Evolutionary conservation across 2,113 vertebrate genomes (phyloP), one percentile per base, ranked within the genome.

Genomic region (Ariopsis seemanni): DNA sequence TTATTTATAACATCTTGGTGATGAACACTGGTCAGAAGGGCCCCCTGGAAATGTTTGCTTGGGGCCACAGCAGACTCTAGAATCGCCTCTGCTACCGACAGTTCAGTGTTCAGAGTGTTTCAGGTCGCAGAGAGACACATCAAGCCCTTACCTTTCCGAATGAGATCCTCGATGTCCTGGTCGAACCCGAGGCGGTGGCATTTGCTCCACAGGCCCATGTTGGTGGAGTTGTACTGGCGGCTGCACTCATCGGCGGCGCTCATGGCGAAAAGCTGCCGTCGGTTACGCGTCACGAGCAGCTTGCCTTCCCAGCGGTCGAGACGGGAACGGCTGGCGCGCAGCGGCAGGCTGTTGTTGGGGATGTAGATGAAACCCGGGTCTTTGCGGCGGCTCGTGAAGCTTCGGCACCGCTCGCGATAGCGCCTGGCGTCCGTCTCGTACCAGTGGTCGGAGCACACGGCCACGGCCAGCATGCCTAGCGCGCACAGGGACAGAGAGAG

Each of bases 301-400:
- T 96, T 97, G 90, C 96, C 97, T 94, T 97, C 96, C 97, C 97
- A 97, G 92, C 94, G 96, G 94, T 97, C 96, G 93, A 97, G 94
- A 92, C 95, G 96, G 90, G 95, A 96, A 92, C 96, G 95, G 95
- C 97, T 97, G 74, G 96, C 97, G 89, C 97, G 96, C 89, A 99
- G 96, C 81, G 98, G 98, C 92, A 99, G 96, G 94, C 98, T 99
- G 96, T 97, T 99, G 93, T 99, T 99, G 93, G 97, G 97, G 91
- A 98, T 99, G 93, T 99, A 99, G 94, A 99, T 99, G 95, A 98
- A 99, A 88, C 98, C 98, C 63, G 98, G 98, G 94, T 98, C 97
- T 90, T 98, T 97, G 91, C 98, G 97, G 92, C 98, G 97, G 86
- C 96, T 98, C 87, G 97, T 97, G 91, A 98, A 97, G 93, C 96